These are phyloP conservation scores for Drosophila jambulina DNA, from an alignment of 1,140 invertebrate genomes.

Conservation along the genomic window DNA sequence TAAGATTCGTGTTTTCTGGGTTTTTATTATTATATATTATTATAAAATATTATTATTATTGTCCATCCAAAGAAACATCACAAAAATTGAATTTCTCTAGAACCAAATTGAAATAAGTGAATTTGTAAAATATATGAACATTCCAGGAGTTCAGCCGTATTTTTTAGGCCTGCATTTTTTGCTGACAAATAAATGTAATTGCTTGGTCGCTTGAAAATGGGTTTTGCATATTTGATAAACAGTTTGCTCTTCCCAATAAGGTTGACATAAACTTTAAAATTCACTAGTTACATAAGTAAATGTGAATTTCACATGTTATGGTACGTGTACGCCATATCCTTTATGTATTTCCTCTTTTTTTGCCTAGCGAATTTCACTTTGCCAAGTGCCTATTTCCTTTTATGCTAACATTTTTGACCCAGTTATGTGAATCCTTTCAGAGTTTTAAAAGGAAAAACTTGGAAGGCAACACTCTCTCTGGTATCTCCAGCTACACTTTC, in stretches of 20 bases:
- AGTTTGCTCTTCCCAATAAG: background rate
- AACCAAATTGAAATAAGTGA: background rate
- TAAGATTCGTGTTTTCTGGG: too few relatives aligned
- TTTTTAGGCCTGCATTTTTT: background rate
- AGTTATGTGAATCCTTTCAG: conserved; percentile 27
- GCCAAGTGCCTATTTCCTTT: conserved; percentile 14
- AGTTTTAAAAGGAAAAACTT: conserved; percentile 15
- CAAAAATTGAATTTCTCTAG: background rate
- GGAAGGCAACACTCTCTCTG: conserved; percentile 10
- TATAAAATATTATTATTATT: too few relatives aligned
- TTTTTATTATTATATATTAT: too few relatives aligned
- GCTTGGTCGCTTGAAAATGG: background rate
- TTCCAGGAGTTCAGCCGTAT: too few relatives aligned
- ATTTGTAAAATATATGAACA: too few relatives aligned
- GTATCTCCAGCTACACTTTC: background rate
- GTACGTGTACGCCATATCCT: background rate
- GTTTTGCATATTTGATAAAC: background rate
- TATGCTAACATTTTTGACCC: conserved; percentile 45
- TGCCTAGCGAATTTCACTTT: conserved; percentile 3
- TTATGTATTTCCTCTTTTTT: background rate
- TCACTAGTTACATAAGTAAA: background rate
- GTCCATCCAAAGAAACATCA: background rate
- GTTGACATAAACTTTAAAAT: conserved; percentile 5
- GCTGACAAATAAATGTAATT: background rate
- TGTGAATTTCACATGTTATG: conserved; percentile 1